Percentiles rank a stretch among this genome's conserved stretches.
Conservation (phyloP, 2,113 vertebrate genomes). For the Callithrix jacchus region DNA sequence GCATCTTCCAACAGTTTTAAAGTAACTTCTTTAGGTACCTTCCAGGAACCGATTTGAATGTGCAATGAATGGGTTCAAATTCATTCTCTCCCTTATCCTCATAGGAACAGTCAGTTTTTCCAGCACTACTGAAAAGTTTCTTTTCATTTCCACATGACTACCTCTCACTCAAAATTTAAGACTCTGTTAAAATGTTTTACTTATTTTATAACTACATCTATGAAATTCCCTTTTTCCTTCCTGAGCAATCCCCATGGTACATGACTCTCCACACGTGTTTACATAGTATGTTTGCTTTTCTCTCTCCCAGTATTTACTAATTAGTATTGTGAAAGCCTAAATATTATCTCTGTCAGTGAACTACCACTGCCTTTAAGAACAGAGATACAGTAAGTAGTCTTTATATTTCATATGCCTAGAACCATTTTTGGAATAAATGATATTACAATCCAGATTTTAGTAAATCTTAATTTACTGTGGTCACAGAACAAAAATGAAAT, state of each 20-base stretch:
- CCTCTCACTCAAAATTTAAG: not conserved
- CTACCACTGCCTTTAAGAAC: not conserved
- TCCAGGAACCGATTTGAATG: not conserved
- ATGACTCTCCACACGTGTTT: not conserved
- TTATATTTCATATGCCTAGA: not conserved
- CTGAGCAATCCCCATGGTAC: not conserved
- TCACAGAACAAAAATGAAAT: not conserved
- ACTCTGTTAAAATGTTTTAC: not conserved
- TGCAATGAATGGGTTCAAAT: too few relatives aligned
- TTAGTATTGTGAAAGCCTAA: not conserved
- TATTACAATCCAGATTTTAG: not conserved
- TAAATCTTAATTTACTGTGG: not conserved
- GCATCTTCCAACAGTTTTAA: not conserved
- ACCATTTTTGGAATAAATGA: not conserved
- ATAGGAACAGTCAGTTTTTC: not conserved
- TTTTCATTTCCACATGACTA: not conserved
- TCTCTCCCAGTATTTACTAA: not conserved
- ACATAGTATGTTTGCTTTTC: not conserved
- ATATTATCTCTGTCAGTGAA: not conserved
- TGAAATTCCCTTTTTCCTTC: not conserved
- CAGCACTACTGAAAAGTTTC: not conserved
- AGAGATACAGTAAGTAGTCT: not conserved
- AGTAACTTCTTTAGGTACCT: not conserved
- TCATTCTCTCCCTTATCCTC: not conserved
- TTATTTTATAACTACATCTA: not conserved